Conservation (phyloP, 1,140 invertebrate species). For the Drosophila subpulchrella region DNA sequence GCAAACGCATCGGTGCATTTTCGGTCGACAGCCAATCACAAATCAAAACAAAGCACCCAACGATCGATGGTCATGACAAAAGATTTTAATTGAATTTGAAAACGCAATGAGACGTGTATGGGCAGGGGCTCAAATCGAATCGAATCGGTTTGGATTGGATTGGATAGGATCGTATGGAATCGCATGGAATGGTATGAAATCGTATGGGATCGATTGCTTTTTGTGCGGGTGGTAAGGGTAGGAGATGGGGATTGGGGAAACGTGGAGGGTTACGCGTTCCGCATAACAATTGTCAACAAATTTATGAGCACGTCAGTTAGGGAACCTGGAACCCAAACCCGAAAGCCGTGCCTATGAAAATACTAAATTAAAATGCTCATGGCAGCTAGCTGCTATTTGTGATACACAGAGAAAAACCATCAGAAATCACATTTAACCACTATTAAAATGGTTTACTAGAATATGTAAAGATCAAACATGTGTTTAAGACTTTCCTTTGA, state of each 20-base stretch:
- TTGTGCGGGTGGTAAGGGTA: slow-evolving; percentile 12
- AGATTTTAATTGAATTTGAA: slow-evolving; percentile 83
- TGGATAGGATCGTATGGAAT: slow-evolving; percentile 17
- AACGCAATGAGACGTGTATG: slow-evolving; percentile 77
- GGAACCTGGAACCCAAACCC: slow-evolving; percentile 41
- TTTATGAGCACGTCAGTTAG: slow-evolving; percentile 76
- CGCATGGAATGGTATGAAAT: slow-evolving; percentile 7
- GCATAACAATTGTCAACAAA: slow-evolving; percentile 82
- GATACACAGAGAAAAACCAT: slow-evolving; percentile 14
- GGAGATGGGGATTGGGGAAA: neutral
- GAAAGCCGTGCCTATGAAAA: slow-evolving; percentile 49
- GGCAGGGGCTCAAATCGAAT: slow-evolving; percentile 9
- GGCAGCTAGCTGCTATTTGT: neutral
- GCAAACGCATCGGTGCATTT: slow-evolving; percentile 63
- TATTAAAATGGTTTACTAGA: no score
- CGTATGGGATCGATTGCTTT: slow-evolving; percentile 18
- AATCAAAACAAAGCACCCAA: slow-evolving; percentile 58
- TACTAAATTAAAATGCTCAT: slow-evolving; percentile 48
- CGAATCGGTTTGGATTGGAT: slow-evolving; percentile 6
- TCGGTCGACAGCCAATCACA: slow-evolving; percentile 36
- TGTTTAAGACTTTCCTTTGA: no score
- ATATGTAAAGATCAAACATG: no score
- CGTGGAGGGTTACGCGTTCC: slow-evolving; percentile 61
- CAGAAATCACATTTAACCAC: no score
- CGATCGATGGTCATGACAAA: slow-evolving; percentile 65